Percentiles rank a stretch among this genome's conserved stretches.
Evolutionary conservation across 2,113 vertebrate species (phyloP).

Genomic region (Meriones unguiculatus): DNA sequence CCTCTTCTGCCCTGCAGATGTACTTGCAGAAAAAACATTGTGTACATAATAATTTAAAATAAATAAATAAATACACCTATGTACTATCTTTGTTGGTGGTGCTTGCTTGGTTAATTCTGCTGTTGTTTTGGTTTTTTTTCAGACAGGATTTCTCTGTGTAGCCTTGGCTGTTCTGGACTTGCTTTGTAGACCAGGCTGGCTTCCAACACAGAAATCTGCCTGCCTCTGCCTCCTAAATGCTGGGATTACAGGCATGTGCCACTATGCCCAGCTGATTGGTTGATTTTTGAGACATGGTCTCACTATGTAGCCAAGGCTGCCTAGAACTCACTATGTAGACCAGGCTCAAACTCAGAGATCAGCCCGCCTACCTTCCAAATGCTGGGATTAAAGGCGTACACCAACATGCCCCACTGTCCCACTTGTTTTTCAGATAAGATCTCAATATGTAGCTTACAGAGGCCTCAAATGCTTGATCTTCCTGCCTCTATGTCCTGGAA

Average conservation of each 20-base stretch:
- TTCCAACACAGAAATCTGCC: too few species aligned
- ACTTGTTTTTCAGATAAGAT: background rate
- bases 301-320: background rate
- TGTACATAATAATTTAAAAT: too few species aligned
- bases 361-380: background rate
- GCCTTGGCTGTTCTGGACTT: too few species aligned
- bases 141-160: too few species aligned
- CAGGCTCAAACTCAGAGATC: background rate
- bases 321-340: background rate
- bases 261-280: background rate
- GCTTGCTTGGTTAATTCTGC: background rate
- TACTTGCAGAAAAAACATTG: too few species aligned
- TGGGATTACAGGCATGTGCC: too few species aligned
- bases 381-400: background rate
- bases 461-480: background rate
- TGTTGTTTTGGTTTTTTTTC: too few species aligned
- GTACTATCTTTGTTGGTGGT: background rate
- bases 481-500: background rate
- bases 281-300: background rate
- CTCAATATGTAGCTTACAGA: background rate
- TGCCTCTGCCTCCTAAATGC: too few species aligned
- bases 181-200: too few species aligned
- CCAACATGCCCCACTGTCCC: background rate
- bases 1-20: too few species aligned
- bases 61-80: too few species aligned